phyloP scores from a whole-genome alignment of 2,113 vertebrate genomes.

The Corythornis cristatus region DNA sequence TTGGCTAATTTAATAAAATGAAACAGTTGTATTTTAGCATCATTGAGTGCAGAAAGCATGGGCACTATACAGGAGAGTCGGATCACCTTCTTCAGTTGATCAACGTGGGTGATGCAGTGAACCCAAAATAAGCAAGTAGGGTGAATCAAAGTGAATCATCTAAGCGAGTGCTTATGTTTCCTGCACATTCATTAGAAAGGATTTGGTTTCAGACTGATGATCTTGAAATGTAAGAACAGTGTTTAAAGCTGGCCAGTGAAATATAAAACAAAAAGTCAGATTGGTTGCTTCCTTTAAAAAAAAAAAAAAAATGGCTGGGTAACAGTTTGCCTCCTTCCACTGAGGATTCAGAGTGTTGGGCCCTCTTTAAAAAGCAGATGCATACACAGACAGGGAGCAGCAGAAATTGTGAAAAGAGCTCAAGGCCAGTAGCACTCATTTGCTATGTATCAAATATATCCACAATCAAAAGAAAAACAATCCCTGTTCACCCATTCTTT shows the following conservation, averaged over 20 bases:
- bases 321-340: background rate
- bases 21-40: background rate
- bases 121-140: rapidly evolving
- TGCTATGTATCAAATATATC: background rate
- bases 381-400: background rate
- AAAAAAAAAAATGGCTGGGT: background rate
- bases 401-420: background rate
- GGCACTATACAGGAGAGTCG: background rate
- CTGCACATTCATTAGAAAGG: background rate
- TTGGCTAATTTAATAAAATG: background rate
- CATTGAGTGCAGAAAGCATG: background rate
- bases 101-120: background rate
- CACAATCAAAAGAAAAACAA: background rate
- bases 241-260: background rate
- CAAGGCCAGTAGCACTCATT: background rate
- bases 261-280: rapidly evolving
- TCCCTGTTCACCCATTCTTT: background rate
- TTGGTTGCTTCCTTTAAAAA: background rate
- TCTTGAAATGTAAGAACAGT: background rate
- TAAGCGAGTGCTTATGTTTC: background rate
- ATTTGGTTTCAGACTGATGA: background rate
- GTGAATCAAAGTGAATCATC: background rate
- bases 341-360: background rate
- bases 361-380: background rate
- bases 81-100: background rate